Base-by-base conservation (phyloP, 2,113 vertebrate genomes). In the Nanorana parkeri region DNA sequence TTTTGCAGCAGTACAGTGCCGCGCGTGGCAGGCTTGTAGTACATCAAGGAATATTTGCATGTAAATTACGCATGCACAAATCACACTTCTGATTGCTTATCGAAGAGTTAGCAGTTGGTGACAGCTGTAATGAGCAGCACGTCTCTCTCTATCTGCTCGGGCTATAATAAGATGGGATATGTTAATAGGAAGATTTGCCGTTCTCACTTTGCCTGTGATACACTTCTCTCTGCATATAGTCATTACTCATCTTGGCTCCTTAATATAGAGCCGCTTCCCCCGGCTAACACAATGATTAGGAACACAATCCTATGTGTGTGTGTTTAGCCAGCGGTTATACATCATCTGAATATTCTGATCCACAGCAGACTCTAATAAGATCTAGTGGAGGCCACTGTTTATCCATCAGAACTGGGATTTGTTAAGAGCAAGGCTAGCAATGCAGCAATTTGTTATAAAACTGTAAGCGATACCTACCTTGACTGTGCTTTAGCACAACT, bases 161-260 rank as follows among this genome's bases (percentile, higher is more conserved):
- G 60, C 58, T 72, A 66, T 81, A 74, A 74, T 81, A 73, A 74
- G 79, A 74, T 68, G 47, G 79, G 41, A 81, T 65, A 74, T 81
- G 79, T 74, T 81, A 81, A 81, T 74, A 47, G 68, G 19, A 74
- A 81, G 79, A 74, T 74, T 81, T 81, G 26, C 69, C 29, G 79
- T 51, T 81, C 24, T 73, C 69, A 32, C 54, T 55, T 52, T 68
- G 77, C 65, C 26, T 58, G 26, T 72, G 68, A 80, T 80, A 80
- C 68, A 80, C 68, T 73, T 81, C 56, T 23, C 60, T 69, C 55
- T 29, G 41, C 69, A 56, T 66, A 81, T 69, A 81, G 58, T 73
- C 68, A 81, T 73, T 74, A 81, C 51, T 74, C 79, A 74, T 74
- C 69, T 65, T n/a, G 19, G 24, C 79, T 66, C 51, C 60, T 66